Evolutionary conservation across 2,113 vertebrate species (phyloP).

Genomic region (Oreochromis tanganicae): DNA sequence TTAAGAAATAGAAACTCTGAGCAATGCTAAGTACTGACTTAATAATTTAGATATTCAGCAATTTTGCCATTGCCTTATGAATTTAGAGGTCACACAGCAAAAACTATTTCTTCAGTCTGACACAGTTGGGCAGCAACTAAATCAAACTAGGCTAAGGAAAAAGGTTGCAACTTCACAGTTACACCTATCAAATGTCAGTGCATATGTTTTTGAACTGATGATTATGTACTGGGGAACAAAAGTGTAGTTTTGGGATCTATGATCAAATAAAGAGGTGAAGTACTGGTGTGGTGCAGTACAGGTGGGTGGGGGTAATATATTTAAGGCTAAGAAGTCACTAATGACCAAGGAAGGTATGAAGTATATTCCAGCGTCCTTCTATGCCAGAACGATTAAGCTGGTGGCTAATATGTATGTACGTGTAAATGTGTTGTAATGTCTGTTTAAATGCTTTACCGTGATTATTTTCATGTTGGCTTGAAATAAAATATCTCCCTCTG

Average conservation of each 20-base stretch:
- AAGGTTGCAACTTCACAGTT: neutral
- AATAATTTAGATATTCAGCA: neutral
- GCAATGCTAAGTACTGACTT: neutral
- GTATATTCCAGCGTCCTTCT: neutral
- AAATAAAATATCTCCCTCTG: neutral
- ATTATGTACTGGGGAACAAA: neutral
- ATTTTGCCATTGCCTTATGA: neutral
- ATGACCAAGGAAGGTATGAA: neutral
- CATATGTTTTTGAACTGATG: neutral
- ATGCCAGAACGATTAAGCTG: neutral
- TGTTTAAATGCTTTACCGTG: neutral
- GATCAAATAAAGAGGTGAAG: neutral
- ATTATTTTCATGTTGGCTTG: neutral
- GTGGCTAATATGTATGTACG: neutral
- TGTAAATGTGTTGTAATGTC: neutral
- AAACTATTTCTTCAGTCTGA: neutral
- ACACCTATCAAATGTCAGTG: neutral
- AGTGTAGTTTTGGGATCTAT: neutral
- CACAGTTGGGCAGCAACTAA: neutral
- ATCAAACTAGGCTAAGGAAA: neutral
- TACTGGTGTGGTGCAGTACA: neutral
- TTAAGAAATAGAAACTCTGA: neutral
- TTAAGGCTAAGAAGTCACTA: neutral
- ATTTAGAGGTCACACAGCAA: neutral
- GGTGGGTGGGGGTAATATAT: neutral